Percentiles rank a stretch among this genome's conserved stretches.
These are phyloP conservation scores for Paracanthobrama guichenoti DNA, from an alignment of 2,113 vertebrate species.

Conservation along the genomic window DNA sequence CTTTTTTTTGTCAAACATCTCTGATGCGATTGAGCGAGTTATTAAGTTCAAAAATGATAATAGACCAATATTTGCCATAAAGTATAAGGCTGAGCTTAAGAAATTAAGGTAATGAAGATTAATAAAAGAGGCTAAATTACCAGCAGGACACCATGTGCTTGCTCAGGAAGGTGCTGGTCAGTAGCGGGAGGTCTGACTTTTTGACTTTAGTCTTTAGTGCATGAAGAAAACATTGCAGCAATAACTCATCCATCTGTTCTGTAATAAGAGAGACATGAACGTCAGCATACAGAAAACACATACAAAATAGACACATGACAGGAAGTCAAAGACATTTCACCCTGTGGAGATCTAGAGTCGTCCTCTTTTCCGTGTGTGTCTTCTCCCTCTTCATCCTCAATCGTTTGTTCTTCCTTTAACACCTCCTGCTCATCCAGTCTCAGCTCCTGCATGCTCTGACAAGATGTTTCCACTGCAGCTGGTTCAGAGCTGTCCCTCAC, in stretches of 20 bases:
- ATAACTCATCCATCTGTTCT: slow-evolving; percentile 91
- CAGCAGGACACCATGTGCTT: slow-evolving; percentile 94
- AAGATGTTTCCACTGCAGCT: slow-evolving; percentile 52
- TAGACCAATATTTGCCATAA: neutral
- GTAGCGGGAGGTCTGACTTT: slow-evolving; percentile 92
- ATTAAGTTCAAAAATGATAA: neutral
- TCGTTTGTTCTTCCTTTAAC: slow-evolving; percentile 46
- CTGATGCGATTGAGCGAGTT: neutral
- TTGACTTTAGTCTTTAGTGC: slow-evolving; percentile 91
- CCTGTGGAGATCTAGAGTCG: slow-evolving; percentile 80
- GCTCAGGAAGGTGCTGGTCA: slow-evolving; percentile 90
- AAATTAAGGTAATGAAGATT: neutral
- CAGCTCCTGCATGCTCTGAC: slow-evolving; percentile 62
- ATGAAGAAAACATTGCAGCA: slow-evolving; percentile 89
- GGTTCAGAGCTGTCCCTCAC: slow-evolving; percentile 49
- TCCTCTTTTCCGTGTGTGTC: slow-evolving; percentile 59
- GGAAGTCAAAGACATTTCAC: slow-evolving; percentile 64
- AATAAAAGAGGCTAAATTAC: slow-evolving; percentile 68
- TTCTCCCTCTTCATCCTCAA: slow-evolving; percentile 46
- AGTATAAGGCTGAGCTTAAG: neutral
- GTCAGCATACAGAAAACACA: slow-evolving; percentile 33
- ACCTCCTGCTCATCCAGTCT: slow-evolving; percentile 56
- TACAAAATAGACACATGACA: neutral
- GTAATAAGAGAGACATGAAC: slow-evolving; percentile 53
- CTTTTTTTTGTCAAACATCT: neutral